Evolutionary conservation across 2,888 invertebrate species (phyloP).

Genomic region (Lycaena phlaeas): DNA sequence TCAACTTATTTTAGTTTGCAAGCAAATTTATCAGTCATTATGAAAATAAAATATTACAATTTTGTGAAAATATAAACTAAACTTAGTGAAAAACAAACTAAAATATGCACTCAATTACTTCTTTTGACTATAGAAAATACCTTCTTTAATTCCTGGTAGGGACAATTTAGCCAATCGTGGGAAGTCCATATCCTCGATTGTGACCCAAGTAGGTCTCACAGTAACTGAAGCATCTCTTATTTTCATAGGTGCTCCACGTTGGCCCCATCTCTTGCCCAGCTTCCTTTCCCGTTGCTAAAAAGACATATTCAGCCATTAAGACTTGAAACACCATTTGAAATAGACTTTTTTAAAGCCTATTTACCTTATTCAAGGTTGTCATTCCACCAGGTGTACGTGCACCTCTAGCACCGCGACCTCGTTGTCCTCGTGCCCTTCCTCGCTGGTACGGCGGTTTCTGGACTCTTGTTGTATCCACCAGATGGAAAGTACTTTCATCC

Average conservation of each 20-base stretch:
- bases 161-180: constrained; percentile 93
- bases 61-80: too few relatives aligned
- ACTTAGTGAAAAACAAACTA: too few relatives aligned
- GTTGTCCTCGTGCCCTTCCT: constrained; percentile 87
- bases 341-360: constrained; percentile 31
- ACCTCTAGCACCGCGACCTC: constrained; percentile 80
- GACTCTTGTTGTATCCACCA: constrained; percentile 94
- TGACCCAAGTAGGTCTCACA: constrained; percentile 95
- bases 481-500: constrained; percentile 97
- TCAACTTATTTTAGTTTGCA: too few relatives aligned
- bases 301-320: constrained; percentile 2
- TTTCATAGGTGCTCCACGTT: constrained; percentile 86
- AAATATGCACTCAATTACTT: too few relatives aligned
- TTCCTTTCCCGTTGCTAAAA: constrained; percentile 83
- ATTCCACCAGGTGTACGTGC: constrained; percentile 80
- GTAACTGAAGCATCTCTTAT: constrained; percentile 97
- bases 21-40: too few relatives aligned
- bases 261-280: constrained; percentile 91
- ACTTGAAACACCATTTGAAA: not conserved
- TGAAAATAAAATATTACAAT: too few relatives aligned
- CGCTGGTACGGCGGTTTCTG: constrained; percentile 95
- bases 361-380: constrained; percentile 87
- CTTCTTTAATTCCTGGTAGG: constrained; percentile 91
- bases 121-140: too few relatives aligned
- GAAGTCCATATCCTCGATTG: constrained; percentile 99